Percentiles rank a stretch among this genome's conserved stretches.
phyloP scores from a whole-genome alignment of 2,797 vertebrate genomes.

The Pempheris klunzingeri region DNA sequence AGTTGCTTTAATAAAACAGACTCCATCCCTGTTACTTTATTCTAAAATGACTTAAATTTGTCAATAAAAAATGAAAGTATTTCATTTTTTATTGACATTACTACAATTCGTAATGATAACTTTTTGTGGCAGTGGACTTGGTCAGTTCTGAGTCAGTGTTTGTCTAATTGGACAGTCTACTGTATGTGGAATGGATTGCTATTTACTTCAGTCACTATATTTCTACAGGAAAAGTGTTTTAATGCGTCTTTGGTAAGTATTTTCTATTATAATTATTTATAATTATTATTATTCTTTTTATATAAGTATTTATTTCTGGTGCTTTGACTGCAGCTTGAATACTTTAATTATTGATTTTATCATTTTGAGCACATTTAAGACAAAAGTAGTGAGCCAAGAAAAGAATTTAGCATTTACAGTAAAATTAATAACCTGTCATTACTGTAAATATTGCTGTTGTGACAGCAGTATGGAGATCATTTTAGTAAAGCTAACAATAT shows the following conservation, averaged over 20 bases:
- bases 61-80: neutral
- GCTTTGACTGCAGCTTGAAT: neutral
- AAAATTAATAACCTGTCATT: neutral
- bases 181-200: neutral
- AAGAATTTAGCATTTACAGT: neutral
- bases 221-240: neutral
- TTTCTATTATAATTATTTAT: too few species aligned
- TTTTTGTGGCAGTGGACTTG: neutral
- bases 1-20: slow-evolving; percentile 5
- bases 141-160: neutral
- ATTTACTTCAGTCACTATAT: neutral
- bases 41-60: slow-evolving; percentile 4
- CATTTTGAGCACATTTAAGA: neutral
- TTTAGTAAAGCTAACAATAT: neutral
- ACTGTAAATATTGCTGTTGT: neutral
- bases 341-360: neutral
- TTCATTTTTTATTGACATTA: too few species aligned
- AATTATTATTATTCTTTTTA: too few species aligned
- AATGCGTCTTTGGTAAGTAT: neutral
- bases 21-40: neutral
- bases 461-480: too few species aligned
- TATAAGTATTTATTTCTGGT: too few species aligned
- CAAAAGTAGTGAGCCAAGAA: neutral
- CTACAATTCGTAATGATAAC: neutral
- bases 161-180: neutral